Evolutionary conservation across 1,140 invertebrate genomes (phyloP), one percentile per base, ranked within the genome.

Genomic region (Brachystomella parvula): DNA sequence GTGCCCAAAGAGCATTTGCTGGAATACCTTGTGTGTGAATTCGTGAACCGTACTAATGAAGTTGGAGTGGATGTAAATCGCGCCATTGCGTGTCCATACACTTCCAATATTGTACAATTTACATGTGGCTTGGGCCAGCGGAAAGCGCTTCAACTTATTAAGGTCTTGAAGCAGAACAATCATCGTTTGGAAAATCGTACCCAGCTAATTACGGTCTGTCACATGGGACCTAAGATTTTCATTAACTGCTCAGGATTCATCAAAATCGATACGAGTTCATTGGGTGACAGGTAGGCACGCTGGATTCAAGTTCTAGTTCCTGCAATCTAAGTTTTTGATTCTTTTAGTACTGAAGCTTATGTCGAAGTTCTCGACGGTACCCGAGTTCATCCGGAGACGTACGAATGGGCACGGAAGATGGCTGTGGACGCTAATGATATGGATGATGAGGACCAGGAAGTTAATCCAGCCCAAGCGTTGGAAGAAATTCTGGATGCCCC

Each of bases 341-440:
- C 61, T 65, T 75, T 15, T 74, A 87, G 91, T 76, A 95, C 92
- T 0, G 92, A 96, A 74, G 87, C 89, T 0, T 95, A 96, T 74
- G 90, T 96, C 0, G 94, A 98, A 82, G 93, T 98, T 0, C 79
- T 99, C 2, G 97, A 99, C 77, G 94, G 94, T 0, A 97, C 97
- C 0, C 82, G 97, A 69, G 94, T 99, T 0, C 97, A 99, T 81
- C 96, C 96, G 0, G 97, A 99, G 79, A 95, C 94, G 0, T 99
- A 99, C 74, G 96, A 99, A 77, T 98, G 96, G 96, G 97, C 97
- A 0, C 80, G 95, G 26, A 99, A 99, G 81, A 99, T 99, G 96
- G 97, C 96, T 2, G 94, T 98, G 0, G 97, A 99, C 82, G 97
- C 97, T 6, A 79, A 99, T 15, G 97, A 99, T 73, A 97, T 98